Evolutionary conservation across 2,888 invertebrate species (phyloP).

Genomic region (Muschampia plurimacula): DNA sequence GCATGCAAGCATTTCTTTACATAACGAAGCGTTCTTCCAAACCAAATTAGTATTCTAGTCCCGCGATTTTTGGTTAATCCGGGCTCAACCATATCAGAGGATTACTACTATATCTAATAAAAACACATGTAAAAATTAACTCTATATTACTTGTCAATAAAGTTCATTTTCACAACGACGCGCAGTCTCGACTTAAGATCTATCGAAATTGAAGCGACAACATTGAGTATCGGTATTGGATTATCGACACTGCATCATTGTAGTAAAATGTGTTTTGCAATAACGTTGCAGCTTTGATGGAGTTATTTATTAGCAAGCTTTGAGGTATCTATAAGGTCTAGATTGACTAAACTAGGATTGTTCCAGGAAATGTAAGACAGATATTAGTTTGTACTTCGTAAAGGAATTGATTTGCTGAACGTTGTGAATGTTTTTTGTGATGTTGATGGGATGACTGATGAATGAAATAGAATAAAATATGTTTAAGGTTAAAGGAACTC

Average conservation of each 20-base stretch:
- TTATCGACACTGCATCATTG: not conserved
- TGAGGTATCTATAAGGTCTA: conserved; percentile 25
- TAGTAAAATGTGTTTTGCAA: not conserved
- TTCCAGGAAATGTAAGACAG: conserved; percentile 20
- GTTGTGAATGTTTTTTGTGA: not conserved
- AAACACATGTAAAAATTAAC: not conserved
- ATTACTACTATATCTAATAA: not conserved
- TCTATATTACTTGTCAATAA: not conserved
- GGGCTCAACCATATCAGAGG: not conserved
- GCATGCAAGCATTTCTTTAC: conserved; percentile 12
- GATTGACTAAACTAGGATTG: conserved; percentile 19
- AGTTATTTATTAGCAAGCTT: conserved; percentile 23
- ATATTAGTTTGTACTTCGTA: not conserved
- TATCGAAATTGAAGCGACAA: not conserved
- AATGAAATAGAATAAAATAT: not conserved
- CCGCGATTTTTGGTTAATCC: conserved; percentile 34
- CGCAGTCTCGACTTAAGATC: not conserved
- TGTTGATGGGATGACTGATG: not conserved
- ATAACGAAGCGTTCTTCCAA: conserved; percentile 15
- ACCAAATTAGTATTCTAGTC: conserved; percentile 29
- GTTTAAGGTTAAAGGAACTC: too few relatives aligned
- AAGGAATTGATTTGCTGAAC: not conserved
- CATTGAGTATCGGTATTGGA: not conserved
- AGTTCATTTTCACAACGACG: not conserved
- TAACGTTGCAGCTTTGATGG: not conserved